Percentiles rank a stretch among this genome's conserved stretches.
Conservation (phyloP, 2,113 vertebrate genomes). For the Pomatorhinus ruficollis region DNA sequence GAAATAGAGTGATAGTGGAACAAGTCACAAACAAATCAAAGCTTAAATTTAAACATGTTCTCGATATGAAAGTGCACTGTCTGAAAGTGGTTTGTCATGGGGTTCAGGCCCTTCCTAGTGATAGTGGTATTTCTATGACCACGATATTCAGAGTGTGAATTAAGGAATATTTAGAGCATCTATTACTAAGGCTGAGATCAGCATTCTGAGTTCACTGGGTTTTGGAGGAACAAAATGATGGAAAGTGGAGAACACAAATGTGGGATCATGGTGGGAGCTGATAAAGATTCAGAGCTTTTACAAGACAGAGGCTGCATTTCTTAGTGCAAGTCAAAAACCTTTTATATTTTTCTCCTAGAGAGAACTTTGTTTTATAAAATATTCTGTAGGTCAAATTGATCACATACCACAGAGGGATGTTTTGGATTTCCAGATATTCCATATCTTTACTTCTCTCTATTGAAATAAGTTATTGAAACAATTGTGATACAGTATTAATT, state of each 20-base stretch:
- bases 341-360: not conserved
- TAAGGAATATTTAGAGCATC: not conserved
- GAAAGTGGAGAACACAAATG: not conserved
- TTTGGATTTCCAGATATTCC: not conserved
- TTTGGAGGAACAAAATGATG: not conserved
- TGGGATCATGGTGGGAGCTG: not conserved
- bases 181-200: not conserved
- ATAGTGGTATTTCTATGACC: not conserved
- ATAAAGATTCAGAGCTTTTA: not conserved
- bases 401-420: not conserved
- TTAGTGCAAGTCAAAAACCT: not conserved
- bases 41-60: not conserved
- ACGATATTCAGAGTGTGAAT: not conserved
- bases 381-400: not conserved
- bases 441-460: not conserved
- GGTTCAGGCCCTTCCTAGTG: not conserved
- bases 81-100: not conserved
- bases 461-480: not conserved
- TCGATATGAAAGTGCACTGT: not conserved
- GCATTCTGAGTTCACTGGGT: not conserved
- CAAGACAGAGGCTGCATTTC: not conserved
- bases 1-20: not conserved
- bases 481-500: not conserved
- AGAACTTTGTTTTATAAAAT: not conserved
- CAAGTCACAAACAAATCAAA: not conserved